These are phyloP conservation scores for Cephus rjabovi DNA, from an alignment of 2,888 invertebrate genomes.

Conservation along the genomic window DNA sequence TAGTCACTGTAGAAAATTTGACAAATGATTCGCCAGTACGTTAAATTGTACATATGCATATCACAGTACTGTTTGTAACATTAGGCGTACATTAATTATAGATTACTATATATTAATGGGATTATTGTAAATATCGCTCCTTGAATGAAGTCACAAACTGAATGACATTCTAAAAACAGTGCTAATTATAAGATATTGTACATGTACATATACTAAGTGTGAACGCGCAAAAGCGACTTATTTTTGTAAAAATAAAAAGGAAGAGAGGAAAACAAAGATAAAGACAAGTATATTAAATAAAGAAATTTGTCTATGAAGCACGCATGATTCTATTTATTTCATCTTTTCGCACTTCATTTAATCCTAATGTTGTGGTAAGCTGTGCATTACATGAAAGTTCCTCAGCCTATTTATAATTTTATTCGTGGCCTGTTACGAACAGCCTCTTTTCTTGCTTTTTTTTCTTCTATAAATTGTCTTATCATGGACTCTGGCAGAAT, in stretches of 20 bases:
- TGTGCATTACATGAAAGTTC: not conserved
- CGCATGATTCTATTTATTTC: not conserved
- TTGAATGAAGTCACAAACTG: not conserved
- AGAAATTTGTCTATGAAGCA: not conserved
- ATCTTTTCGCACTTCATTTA: not conserved
- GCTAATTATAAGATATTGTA: constrained; percentile 22
- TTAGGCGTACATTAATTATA: not conserved
- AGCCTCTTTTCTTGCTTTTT: constrained; percentile 62
- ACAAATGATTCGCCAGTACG: not conserved
- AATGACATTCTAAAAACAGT: not conserved
- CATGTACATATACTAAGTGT: constrained; percentile 33
- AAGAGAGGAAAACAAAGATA: constrained; percentile 8
- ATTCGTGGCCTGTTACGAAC: constrained; percentile 33
- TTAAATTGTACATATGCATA: not conserved
- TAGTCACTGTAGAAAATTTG: not conserved
- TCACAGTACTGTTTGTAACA: not conserved
- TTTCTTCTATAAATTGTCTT: constrained; percentile 75
- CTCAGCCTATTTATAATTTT: constrained; percentile 9
- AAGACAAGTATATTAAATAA: not conserved
- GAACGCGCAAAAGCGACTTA: constrained; percentile 34
- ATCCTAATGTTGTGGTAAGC: not conserved
- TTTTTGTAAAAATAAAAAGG: constrained; percentile 37
- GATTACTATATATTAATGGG: not conserved
- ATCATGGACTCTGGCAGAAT: constrained; percentile 77
- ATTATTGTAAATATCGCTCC: not conserved